Evolutionary conservation across 2,797 vertebrate species (phyloP).

Genomic region (Urocyon cinereoargenteus): DNA sequence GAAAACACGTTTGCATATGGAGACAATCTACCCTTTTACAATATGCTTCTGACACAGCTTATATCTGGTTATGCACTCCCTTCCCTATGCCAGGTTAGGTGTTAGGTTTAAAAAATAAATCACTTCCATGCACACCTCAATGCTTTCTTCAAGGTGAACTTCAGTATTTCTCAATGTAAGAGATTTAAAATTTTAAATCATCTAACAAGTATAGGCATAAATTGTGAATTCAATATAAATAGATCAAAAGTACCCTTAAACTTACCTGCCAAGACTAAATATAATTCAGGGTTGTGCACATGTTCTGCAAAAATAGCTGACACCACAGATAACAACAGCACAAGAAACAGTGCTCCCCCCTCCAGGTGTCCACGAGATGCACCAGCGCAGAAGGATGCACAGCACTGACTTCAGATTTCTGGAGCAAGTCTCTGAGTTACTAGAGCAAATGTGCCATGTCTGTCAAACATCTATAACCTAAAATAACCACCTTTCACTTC

Average conservation of each 20-base stretch:
- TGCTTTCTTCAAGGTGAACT: constrained; percentile 79
- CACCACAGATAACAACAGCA: constrained; percentile 14
- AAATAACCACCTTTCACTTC: constrained; percentile 75
- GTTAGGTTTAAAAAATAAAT: constrained; percentile 79
- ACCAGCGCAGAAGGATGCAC: constrained; percentile 10
- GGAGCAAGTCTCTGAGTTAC: constrained; percentile 40
- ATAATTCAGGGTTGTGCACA: constrained; percentile 67
- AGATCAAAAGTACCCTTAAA: constrained; percentile 75
- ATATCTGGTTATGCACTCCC: constrained; percentile 62
- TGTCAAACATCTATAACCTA: constrained; percentile 53
- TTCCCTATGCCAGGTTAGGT: constrained; percentile 70
- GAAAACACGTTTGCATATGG: constrained; percentile 69
- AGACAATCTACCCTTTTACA: constrained; percentile 70
- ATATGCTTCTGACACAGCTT: constrained; percentile 48
- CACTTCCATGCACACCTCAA: constrained; percentile 73
- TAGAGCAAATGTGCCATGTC: background rate
- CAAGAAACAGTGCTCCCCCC: constrained; percentile 40
- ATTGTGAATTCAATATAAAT: constrained; percentile 69
- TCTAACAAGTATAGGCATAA: constrained; percentile 67
- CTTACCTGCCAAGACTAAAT: constrained; percentile 80
- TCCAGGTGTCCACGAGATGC: background rate
- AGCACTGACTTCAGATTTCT: constrained; percentile 55
- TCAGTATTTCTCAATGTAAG: constrained; percentile 76
- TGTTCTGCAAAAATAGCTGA: constrained; percentile 72
- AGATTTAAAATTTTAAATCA: constrained; percentile 78